Conservation (phyloP, 1,140 invertebrate genomes). For the Trigoniulus corallinus region DNA sequence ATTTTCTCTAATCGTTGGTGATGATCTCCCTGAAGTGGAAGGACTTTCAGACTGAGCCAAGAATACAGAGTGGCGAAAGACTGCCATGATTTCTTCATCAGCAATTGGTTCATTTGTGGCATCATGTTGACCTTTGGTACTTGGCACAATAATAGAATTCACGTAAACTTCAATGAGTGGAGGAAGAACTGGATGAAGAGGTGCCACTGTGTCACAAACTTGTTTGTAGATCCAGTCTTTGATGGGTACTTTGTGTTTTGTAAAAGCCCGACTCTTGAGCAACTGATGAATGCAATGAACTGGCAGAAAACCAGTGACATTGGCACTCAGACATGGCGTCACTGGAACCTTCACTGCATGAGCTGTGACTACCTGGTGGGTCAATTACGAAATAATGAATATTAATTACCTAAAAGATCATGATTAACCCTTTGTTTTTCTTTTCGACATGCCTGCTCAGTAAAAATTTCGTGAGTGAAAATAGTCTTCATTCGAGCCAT, state of each 20-base stretch:
- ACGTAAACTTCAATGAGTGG: constrained; percentile 91
- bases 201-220: constrained; percentile 65
- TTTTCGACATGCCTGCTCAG: constrained; percentile 77
- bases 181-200: constrained; percentile 81
- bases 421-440: neutral
- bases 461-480: constrained; percentile 94
- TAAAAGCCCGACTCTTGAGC: constrained; percentile 83
- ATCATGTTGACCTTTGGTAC: constrained; percentile 25
- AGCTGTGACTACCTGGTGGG: constrained; percentile 63
- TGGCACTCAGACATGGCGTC: constrained; percentile 70
- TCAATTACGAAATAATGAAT: constrained; percentile 12
- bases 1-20: neutral
- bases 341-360: constrained; percentile 93
- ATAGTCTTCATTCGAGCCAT: constrained; percentile 82
- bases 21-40: neutral
- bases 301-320: constrained; percentile 79
- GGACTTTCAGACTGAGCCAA: neutral
- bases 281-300: constrained; percentile 95
- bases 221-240: constrained; percentile 91
- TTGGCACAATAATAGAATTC: constrained; percentile 69
- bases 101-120: constrained; percentile 80
- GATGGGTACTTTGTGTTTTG: constrained; percentile 86
- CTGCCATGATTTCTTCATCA: constrained; percentile 70
- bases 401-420: neutral
- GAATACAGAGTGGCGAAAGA: constrained; percentile 38